Conservation (phyloP, 1,140 invertebrate genomes). For the Drosophila santomea region DNA sequence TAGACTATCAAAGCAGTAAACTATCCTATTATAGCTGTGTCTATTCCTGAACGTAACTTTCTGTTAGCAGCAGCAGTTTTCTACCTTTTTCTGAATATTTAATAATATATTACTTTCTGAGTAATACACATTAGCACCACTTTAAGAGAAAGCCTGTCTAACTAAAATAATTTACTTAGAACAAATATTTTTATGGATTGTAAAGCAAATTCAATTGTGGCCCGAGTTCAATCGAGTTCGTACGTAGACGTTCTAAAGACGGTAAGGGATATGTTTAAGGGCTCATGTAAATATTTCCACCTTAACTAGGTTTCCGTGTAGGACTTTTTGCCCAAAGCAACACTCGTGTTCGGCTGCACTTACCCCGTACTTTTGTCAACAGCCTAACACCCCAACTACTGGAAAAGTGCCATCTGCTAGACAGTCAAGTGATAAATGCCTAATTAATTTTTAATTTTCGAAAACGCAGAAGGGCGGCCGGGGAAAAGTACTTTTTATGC, state of each 20-base stretch:
- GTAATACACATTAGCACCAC: no score
- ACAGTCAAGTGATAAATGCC: slow-evolving; percentile 74
- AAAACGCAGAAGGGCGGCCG: slow-evolving; percentile 52
- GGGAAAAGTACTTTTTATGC: slow-evolving; percentile 31
- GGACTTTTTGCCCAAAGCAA: slow-evolving; percentile 22
- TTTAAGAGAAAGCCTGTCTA: no score
- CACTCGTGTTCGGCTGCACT: slow-evolving; percentile 26
- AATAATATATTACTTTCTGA: no score
- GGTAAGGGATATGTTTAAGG: background rate
- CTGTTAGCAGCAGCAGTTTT: no score
- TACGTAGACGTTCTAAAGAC: no score
- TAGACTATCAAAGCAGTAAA: no score
- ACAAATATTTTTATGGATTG: background rate
- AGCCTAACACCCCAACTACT: background rate
- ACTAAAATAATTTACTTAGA: no score
- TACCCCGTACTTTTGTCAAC: slow-evolving; percentile 17
- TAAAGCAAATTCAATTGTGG: background rate
- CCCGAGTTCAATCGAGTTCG: no score
- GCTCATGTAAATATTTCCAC: background rate
- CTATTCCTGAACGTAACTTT: no score
- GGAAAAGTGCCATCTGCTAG: slow-evolving; percentile 77
- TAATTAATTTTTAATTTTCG: slow-evolving; percentile 83
- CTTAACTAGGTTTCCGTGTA: slow-evolving; percentile 6
- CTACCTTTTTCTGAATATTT: no score
- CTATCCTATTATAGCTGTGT: no score